A percentile compares a stretch with the other conserved stretches of the same genome.
Evolutionary conservation across 1,140 invertebrate species (phyloP).

Genomic region (Neomicropteryx cornuta): DNA sequence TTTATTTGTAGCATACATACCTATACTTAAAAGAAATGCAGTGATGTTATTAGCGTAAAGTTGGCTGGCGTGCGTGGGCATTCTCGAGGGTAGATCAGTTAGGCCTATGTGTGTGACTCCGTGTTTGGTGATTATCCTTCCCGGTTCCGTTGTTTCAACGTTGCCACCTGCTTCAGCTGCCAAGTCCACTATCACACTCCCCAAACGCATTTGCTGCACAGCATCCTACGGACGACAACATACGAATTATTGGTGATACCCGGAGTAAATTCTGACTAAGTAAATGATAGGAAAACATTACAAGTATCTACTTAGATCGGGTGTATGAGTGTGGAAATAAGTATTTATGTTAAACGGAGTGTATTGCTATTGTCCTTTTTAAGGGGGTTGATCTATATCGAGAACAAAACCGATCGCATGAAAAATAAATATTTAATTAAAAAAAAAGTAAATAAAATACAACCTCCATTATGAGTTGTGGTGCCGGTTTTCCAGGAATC

Average conservation of each 20-base stretch:
- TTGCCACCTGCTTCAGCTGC: conserved; percentile 86
- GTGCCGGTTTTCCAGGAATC: conserved; percentile 82
- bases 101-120: conserved; percentile 79
- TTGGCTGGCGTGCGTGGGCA: conserved; percentile 78
- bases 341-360: neutral
- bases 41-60: conserved; percentile 87
- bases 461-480: conserved; percentile 73
- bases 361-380: too few relatives aligned
- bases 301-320: too few relatives aligned
- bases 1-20: conserved; percentile 28
- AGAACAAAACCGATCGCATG: too few relatives aligned
- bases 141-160: conserved; percentile 72
- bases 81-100: conserved; percentile 72
- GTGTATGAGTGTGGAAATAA: too few relatives aligned
- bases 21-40: conserved; percentile 75
- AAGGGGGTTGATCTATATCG: too few relatives aligned
- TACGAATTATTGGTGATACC: too few relatives aligned
- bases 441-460: too few relatives aligned
- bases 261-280: too few relatives aligned
- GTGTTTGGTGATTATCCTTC: conserved; percentile 61
- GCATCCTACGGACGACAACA: conserved; percentile 52
- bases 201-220: conserved; percentile 75
- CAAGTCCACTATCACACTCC: conserved; percentile 81
- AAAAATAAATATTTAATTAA: too few relatives aligned
- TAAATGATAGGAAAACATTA: too few relatives aligned